phyloP scores from a whole-genome alignment of 2,113 vertebrate genomes.

The Excalfactoria chinensis region DNA sequence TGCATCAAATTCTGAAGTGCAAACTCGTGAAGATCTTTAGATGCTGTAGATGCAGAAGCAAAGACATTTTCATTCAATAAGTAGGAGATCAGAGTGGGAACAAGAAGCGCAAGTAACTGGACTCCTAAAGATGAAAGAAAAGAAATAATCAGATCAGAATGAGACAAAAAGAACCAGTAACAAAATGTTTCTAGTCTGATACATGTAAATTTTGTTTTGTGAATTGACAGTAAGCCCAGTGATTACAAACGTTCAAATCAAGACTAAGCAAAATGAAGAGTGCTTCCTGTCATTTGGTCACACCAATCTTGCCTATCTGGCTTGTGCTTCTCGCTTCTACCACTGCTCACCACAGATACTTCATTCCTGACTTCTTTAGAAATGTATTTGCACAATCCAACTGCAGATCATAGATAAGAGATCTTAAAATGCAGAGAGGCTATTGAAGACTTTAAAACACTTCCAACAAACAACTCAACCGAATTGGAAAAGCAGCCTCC shows the following conservation, averaged over 20 bases:
- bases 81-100: slow-evolving; percentile 95
- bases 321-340: neutral
- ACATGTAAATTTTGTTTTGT: neutral
- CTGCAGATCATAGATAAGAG: neutral
- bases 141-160: neutral
- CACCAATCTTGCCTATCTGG: neutral
- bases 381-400: neutral
- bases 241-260: neutral
- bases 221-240: neutral
- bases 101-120: slow-evolving; percentile 93
- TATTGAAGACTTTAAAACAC: neutral
- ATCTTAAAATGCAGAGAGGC: neutral
- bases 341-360: neutral
- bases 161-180: neutral
- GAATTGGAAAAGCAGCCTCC: neutral
- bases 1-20: slow-evolving; percentile 97
- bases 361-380: neutral
- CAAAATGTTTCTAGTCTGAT: neutral
- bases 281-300: neutral
- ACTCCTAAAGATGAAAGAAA: slow-evolving; percentile 81
- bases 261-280: neutral
- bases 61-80: slow-evolving; percentile 93
- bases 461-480: neutral
- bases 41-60: slow-evolving; percentile 84
- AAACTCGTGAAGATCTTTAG: slow-evolving; percentile 94